These are phyloP conservation scores for Trachelus tabidus DNA, from an alignment of 2,888 invertebrate genomes.

Conservation along the genomic window DNA sequence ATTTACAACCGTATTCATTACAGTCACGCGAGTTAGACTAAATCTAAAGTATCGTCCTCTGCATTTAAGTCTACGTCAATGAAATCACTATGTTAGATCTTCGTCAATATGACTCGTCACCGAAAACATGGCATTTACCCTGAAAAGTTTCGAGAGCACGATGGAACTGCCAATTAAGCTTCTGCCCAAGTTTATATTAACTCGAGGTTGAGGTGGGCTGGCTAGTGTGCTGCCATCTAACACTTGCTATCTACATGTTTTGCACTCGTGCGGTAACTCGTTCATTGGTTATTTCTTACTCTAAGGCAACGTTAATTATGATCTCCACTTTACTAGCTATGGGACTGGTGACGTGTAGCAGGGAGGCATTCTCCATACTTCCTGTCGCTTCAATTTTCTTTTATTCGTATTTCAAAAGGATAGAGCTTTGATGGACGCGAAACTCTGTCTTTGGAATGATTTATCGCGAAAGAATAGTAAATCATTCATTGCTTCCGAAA, in stretches of 20 bases:
- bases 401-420: neutral
- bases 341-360: neutral
- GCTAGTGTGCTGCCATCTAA: conserved; percentile 34
- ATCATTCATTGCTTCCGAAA: neutral
- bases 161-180: neutral
- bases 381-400: neutral
- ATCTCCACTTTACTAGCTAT: neutral
- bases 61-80: neutral
- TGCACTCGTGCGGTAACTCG: conserved; percentile 24
- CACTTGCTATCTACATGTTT: conserved; percentile 30
- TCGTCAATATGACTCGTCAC: neutral
- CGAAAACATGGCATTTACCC: neutral
- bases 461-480: neutral
- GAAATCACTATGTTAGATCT: neutral
- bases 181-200: neutral
- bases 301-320: neutral
- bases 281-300: neutral
- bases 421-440: neutral
- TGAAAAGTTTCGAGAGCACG: neutral
- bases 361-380: neutral
- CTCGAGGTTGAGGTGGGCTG: neutral
- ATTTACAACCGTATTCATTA: conserved; percentile 25
- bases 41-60: neutral
- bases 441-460: neutral
- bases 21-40: neutral